These are phyloP conservation scores for Phalloptychus januarius DNA, from an alignment of 2,797 vertebrate genomes.

Conservation along the genomic window DNA sequence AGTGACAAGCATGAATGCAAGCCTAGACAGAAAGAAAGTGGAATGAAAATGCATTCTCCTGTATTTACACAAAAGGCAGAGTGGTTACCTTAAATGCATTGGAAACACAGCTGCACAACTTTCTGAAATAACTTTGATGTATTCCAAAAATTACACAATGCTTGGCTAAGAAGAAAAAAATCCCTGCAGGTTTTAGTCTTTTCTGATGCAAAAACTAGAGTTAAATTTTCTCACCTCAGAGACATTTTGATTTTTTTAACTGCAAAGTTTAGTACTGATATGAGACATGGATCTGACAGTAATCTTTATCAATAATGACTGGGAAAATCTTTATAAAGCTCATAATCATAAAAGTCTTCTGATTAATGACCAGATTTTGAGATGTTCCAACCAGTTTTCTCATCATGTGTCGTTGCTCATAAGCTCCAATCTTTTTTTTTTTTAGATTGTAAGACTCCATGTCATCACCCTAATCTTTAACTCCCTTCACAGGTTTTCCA, in stretches of 20 bases:
- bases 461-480: background rate
- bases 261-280: background rate
- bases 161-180: background rate
- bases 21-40: background rate
- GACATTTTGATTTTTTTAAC: background rate
- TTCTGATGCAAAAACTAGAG: background rate
- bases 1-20: constrained; percentile 34
- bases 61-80: background rate
- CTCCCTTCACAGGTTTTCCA: background rate
- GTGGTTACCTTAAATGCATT: background rate
- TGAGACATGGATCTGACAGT: background rate
- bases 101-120: background rate
- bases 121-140: background rate
- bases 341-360: background rate
- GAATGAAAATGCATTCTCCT: constrained; percentile 14
- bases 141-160: background rate
- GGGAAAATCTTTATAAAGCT: background rate
- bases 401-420: background rate
- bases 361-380: background rate
- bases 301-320: background rate
- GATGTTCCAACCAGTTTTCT: background rate
- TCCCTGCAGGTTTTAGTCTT: background rate
- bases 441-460: background rate
- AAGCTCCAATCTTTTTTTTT: background rate
- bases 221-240: background rate